Percentiles rank a stretch among this genome's conserved stretches.
phyloP scores from a whole-genome alignment of 2,888 invertebrate genomes.

The Dasypolia templi region DNA sequence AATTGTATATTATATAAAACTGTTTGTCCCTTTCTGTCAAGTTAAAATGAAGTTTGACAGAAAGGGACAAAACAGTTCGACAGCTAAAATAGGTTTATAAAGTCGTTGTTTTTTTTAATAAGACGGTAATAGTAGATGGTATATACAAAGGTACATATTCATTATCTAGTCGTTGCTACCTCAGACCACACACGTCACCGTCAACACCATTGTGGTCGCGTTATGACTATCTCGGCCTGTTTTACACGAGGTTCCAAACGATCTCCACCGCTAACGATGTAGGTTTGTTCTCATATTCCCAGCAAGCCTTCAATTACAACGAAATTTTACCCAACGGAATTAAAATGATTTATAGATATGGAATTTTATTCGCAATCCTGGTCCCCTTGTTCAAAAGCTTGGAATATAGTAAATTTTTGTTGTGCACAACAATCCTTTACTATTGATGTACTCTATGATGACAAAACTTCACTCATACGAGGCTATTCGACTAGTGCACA shows the following conservation, averaged over 20 bases:
- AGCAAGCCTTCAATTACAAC: not conserved
- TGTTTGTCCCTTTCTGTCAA: too few relatives aligned
- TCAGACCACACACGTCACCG: slow-evolving; percentile 46
- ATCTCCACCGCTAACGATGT: slow-evolving; percentile 54
- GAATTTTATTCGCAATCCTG: not conserved
- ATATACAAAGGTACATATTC: not conserved
- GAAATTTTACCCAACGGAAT: slow-evolving; percentile 1
- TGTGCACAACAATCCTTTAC: too few relatives aligned
- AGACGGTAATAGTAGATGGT: not conserved
- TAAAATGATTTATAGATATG: slow-evolving; percentile 18
- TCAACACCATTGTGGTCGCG: slow-evolving; percentile 60
- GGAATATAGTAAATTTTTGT: not conserved
- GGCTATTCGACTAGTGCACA: too few relatives aligned
- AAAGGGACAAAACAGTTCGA: too few relatives aligned
- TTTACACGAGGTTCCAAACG: slow-evolving; percentile 58
- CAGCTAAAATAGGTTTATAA: too few relatives aligned
- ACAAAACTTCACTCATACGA: too few relatives aligned
- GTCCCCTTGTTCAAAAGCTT: not conserved
- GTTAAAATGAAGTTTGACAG: too few relatives aligned
- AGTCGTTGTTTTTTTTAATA: too few relatives aligned
- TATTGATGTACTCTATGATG: not conserved
- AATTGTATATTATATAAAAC: too few relatives aligned
- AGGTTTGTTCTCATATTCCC: slow-evolving; percentile 27
- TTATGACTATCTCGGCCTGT: slow-evolving; percentile 62
- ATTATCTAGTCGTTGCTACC: slow-evolving; percentile 7